Evolutionary conservation across 2,113 vertebrate species (phyloP).

Genomic region (Saimiri boliviensis): DNA sequence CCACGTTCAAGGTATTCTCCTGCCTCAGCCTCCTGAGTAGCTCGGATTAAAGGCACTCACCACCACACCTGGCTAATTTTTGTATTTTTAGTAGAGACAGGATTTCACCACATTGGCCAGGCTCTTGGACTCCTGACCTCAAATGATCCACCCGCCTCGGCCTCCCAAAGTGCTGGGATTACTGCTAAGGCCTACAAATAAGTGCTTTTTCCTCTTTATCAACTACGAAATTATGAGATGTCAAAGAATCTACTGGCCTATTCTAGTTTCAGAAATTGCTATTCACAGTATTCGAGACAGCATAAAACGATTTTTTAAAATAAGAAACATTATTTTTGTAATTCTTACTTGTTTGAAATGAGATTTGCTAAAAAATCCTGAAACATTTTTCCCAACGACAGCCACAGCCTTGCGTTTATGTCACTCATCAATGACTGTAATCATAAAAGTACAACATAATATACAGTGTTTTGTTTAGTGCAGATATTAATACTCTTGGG

Average conservation of each 20-base stretch:
- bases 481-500: neutral
- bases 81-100: too few relatives aligned
- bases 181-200: neutral
- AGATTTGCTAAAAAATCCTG: constrained; percentile 32
- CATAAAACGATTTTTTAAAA: constrained; percentile 10
- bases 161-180: too few relatives aligned
- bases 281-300: constrained; percentile 40
- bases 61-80: too few relatives aligned
- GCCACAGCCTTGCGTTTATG: neutral
- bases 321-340: constrained; percentile 28
- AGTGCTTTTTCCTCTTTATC: constrained; percentile 24
- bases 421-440: constrained; percentile 42
- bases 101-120: too few relatives aligned
- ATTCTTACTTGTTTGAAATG: constrained; percentile 49
- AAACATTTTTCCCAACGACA: constrained; percentile 48
- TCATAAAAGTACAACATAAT: constrained; percentile 28
- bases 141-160: too few relatives aligned
- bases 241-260: constrained; percentile 24
- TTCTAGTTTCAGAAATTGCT: constrained; percentile 47
- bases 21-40: too few relatives aligned
- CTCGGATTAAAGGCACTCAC: too few relatives aligned
- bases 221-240: constrained; percentile 44
- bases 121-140: too few relatives aligned
- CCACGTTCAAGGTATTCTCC: too few relatives aligned
- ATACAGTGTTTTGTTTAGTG: neutral